Evolutionary conservation across 2,888 invertebrate genomes (phyloP).

Genomic region (Eupelmus urozonus): DNA sequence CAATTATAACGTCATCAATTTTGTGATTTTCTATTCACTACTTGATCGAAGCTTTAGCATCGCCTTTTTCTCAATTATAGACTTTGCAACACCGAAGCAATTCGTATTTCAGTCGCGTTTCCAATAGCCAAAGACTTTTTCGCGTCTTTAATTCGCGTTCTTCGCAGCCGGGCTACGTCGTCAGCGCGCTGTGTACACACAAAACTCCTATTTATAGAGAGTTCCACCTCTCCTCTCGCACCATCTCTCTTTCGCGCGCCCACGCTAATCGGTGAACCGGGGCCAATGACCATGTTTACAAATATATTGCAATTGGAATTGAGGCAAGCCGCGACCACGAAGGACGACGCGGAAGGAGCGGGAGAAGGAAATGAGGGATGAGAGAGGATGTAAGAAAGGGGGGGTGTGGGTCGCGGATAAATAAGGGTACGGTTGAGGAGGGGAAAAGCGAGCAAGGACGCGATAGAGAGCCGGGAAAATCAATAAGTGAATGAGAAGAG

Average conservation of each 20-base stretch:
- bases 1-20: no score
- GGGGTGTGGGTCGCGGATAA: slow-evolving; percentile 5
- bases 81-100: no score
- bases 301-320: slow-evolving; percentile 52
- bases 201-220: slow-evolving; percentile 47
- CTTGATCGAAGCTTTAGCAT: no score
- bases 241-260: slow-evolving; percentile 25
- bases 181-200: slow-evolving; percentile 19
- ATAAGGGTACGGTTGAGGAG: slow-evolving; percentile 28
- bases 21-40: no score
- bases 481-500: slow-evolving; percentile 20
- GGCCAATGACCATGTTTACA: slow-evolving; percentile 64
- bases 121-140: no score
- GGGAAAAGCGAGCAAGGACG: neutral
- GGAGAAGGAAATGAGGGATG: neutral
- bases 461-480: slow-evolving; percentile 10
- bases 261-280: slow-evolving; percentile 58
- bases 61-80: no score
- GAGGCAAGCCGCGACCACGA: slow-evolving; percentile 19
- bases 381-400: neutral
- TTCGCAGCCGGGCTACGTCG: neutral
- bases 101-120: no score
- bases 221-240: slow-evolving; percentile 12
- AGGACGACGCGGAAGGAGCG: slow-evolving; percentile 15
- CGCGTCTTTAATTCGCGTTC: no score